phyloP scores from a whole-genome alignment of 1,140 invertebrate genomes.

The Meloidogyne exigua region DNA sequence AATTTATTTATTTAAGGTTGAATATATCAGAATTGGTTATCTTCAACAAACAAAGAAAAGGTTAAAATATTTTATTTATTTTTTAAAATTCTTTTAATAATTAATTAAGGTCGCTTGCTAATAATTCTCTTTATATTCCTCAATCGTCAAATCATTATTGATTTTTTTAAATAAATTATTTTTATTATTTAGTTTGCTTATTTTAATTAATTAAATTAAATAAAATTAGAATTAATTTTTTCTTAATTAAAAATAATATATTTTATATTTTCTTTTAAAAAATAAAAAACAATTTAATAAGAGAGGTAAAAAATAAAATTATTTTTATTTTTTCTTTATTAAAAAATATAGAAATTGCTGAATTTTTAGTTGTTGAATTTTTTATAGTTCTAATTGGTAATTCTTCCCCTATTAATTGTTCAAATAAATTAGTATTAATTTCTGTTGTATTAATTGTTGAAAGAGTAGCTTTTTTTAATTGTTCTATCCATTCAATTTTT shows the following conservation, averaged over 20 bases:
- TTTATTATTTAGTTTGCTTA: too few relatives aligned
- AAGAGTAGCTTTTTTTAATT: constrained; percentile 8
- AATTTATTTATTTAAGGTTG: constrained; percentile 37
- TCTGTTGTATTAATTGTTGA: not conserved
- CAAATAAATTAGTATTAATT: constrained; percentile 8
- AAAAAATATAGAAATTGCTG: not conserved
- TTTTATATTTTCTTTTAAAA: not conserved
- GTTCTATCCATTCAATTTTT: constrained; percentile 42
- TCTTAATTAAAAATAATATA: too few relatives aligned
- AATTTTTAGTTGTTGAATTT: not conserved
- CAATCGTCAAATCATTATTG: not conserved
- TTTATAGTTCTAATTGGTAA: not conserved
- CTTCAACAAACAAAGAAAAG: constrained; percentile 44
- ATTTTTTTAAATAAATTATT: not conserved
- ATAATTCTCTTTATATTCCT: not conserved
- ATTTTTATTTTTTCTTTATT: constrained; percentile 3
- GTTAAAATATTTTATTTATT: not conserved
- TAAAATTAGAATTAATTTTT: too few relatives aligned
- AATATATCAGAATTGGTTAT: constrained; percentile 49
- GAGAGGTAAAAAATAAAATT: not conserved
- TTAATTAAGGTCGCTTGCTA: not conserved
- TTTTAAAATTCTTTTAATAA: not conserved
- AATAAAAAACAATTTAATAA: constrained; percentile 3
- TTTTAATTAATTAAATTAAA: too few relatives aligned
- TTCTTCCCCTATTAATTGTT: not conserved